Evolutionary conservation across 1,140 invertebrate species (phyloP), one percentile per base, ranked within the genome.

Genomic region (Drosophila sechellia): DNA sequence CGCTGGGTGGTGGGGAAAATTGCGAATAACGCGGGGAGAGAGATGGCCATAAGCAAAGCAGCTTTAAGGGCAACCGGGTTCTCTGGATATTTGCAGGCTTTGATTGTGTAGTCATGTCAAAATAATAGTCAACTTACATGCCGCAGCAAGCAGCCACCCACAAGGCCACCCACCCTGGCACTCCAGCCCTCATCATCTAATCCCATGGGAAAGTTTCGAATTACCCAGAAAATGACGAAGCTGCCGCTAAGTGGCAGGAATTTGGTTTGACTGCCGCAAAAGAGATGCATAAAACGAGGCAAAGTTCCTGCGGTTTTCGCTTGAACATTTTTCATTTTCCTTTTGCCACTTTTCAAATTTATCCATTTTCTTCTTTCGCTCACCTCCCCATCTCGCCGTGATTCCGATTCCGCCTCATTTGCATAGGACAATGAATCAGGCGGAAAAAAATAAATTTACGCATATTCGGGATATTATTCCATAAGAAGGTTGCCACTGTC

Each of bases 71-170:
- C 25, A 31, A 31, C 55, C 48, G 52, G 40, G 43, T 48, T 71
- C 69, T 63, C 57, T 64, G 83, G 61, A 91, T 89, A 85, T 89
- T 83, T 91, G 72, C 84, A 78, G 84, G 84, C 86, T 91, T 86
- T 91, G 89, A 89, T 91, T 91, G 84, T 91, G 89, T 91, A 89
- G 84, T 86, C 84, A 91, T 91, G 89, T 91, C 89, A 91, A 81
- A 91, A 91, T 91, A 91, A 91, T 91, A 91, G 89, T 91, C 89
- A 90, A 91, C 89, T 91, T 89, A 90, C 86, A 90, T 90, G 81
- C 87, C 89, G 72, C 87, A 86, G 53, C 37, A 5, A 60, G 70
- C 40, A 59, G 59, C 54, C 53, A 43, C 49, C 53, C 61, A 48
- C 22, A 54, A 61, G 54, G 49, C 34, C 42, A 59, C 45, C 42